phyloP scores from a whole-genome alignment of 1,140 invertebrate genomes.

The fruit fly (Drosophila melanogaster) region DNA sequence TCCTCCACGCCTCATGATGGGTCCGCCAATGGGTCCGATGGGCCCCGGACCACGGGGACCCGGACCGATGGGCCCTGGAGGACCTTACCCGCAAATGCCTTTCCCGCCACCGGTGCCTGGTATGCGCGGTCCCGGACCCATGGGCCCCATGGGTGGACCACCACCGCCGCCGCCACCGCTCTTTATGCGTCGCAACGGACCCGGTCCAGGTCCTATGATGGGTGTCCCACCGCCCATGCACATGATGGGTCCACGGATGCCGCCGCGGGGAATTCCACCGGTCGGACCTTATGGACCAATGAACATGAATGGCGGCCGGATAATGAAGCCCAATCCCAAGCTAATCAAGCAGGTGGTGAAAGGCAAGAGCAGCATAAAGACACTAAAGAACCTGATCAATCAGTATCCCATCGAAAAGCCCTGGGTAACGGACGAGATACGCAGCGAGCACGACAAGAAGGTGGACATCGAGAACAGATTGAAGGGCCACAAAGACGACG shows the following conservation, averaged over 20 bases:
- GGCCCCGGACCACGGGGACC: conserved; percentile 42
- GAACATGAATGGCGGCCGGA: conserved; percentile 57
- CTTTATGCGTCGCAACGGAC: conserved; percentile 65
- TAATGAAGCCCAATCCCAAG: conserved; percentile 74
- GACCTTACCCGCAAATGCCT: conserved; percentile 36
- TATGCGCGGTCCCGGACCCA: conserved; percentile 33
- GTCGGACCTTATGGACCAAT: conserved; percentile 44
- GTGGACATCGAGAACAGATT: conserved; percentile 80
- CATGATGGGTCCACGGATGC: conserved; percentile 65
- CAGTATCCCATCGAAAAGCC: conserved; percentile 84
- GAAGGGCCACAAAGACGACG: conserved; percentile 83
- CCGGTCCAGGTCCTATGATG: conserved; percentile 45
- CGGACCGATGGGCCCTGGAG: conserved; percentile 39
- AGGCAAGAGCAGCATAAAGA: conserved; percentile 79
- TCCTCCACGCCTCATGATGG: conserved; percentile 54
- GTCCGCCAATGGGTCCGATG: conserved; percentile 51
- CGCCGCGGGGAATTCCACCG: conserved; percentile 49
- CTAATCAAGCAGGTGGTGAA: conserved; percentile 72
- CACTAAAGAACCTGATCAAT: conserved; percentile 80
- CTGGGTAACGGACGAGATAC: conserved; percentile 81
- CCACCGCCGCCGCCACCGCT: conserved; percentile 57
- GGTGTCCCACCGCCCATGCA: conserved; percentile 60
- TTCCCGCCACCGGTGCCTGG: conserved; percentile 55
- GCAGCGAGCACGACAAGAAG: conserved; percentile 69
- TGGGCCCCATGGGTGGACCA: conserved; percentile 59